phyloP scores from a whole-genome alignment of 2,888 invertebrate genomes.

The Cenopis cana region DNA sequence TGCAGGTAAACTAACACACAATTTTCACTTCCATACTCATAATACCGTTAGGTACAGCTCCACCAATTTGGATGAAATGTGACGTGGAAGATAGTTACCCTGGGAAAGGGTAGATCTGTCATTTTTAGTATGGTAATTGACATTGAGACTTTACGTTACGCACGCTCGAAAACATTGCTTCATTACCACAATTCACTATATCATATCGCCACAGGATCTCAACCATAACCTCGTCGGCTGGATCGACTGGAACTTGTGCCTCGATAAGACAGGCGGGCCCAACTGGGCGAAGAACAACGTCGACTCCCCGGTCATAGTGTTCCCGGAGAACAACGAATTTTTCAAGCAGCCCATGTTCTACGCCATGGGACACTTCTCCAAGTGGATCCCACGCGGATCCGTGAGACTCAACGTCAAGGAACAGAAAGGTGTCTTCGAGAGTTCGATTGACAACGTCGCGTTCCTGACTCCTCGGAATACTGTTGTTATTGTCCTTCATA shows the following conservation, averaged over 20 bases:
- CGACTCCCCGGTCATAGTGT: constrained; percentile 88
- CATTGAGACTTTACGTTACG: no score
- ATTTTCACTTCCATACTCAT: background rate
- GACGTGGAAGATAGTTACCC: no score
- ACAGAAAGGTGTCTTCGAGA: constrained; percentile 46
- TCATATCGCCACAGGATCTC: constrained; percentile 80
- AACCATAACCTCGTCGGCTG: constrained; percentile 91
- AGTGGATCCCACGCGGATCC: constrained; percentile 87
- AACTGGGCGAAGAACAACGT: constrained; percentile 90
- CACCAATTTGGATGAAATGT: no score
- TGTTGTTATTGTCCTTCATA: constrained; percentile 68
- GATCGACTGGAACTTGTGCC: constrained; percentile 95
- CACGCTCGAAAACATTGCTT: background rate
- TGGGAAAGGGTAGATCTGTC: no score
- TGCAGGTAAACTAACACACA: constrained; percentile 74
- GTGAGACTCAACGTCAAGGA: constrained; percentile 54
- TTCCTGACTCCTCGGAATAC: constrained; percentile 66
- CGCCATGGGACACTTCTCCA: constrained; percentile 90
- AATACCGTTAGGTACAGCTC: no score
- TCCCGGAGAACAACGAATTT: constrained; percentile 86
- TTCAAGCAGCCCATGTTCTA: constrained; percentile 96
- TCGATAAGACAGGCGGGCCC: constrained; percentile 90
- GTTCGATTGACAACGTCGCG: constrained; percentile 53
- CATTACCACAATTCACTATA: background rate
- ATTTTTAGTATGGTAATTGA: no score